Percentiles rank a stretch among this genome's conserved stretches.
Conservation (phyloP, 1,140 invertebrate genomes). For the Drosophila guanche region DNA sequence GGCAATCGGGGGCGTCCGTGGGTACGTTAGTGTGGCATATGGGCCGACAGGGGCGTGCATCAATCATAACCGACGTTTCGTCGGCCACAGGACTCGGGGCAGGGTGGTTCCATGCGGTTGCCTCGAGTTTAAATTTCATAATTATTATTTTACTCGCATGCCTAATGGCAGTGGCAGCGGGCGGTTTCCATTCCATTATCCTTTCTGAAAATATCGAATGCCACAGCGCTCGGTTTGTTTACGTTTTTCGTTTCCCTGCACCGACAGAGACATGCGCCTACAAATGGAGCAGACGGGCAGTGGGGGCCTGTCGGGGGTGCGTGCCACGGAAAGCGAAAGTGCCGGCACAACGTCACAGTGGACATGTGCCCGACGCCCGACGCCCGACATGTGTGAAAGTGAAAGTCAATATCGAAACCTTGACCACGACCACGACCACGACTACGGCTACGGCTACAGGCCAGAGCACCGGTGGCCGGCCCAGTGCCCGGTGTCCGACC, state of each 20-base stretch:
- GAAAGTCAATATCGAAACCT: constrained; percentile 82
- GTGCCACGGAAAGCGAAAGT: constrained; percentile 72
- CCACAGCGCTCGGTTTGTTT: constrained; percentile 53
- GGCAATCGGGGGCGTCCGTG: constrained; percentile 44
- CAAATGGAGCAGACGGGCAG: constrained; percentile 3
- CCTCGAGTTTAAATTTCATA: constrained; percentile 63
- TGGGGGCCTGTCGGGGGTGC: constrained; percentile 6
- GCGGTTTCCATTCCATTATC: constrained; percentile 14
- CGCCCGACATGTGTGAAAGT: constrained; percentile 73
- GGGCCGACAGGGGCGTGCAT: constrained; percentile 42
- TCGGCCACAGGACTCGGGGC: constrained; percentile 30
- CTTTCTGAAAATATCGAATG: constrained; percentile 9
- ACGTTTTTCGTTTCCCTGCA: constrained; percentile 50
- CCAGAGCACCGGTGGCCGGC: constrained; percentile 10
- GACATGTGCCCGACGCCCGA: constrained; percentile 28
- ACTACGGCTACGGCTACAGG: constrained; percentile 17
- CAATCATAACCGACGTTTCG: constrained; percentile 60
- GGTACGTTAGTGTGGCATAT: constrained; percentile 59
- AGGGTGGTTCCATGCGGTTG: constrained; percentile 5
- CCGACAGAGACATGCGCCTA: constrained; percentile 70
- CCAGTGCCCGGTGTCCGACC: constrained; percentile 21
- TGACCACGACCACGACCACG: constrained; percentile 70
- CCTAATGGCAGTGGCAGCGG: constrained; percentile 12
- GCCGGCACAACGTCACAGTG: constrained; percentile 64
- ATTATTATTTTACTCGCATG: constrained; percentile 45